Base-by-base conservation (phyloP, 2,888 invertebrate species). In the Acholoe squamosa region DNA sequence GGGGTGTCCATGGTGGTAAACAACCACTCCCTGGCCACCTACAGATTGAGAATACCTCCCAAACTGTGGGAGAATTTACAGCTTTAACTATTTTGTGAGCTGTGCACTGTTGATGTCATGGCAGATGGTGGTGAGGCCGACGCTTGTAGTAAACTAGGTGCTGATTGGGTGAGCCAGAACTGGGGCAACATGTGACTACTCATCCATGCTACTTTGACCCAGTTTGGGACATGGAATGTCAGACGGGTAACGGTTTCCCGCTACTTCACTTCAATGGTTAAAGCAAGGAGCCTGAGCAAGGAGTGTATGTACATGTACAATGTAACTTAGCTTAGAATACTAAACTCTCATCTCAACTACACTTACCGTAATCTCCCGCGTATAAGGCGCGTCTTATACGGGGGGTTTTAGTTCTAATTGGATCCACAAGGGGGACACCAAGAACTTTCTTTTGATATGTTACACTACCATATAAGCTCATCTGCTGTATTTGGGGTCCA, bases 211-310 rank as follows among this genome's bases (percentile, higher is more conserved):
- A n/a, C 61, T 19, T 43, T 61, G 61, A 61, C 61, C 61, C 19
- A 61, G 61, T n/a, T 61, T 19, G 61, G 61, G 19, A 61, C 61
- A 61, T 19, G 25, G 61, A 61, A 61, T 61, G 61, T 14, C 19
- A 22, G 61, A 61, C 61, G 61, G 61, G 61, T 61, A 61, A 61
- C 61, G 19, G 61, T n/a, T n/a, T 61, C 61, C 61, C 61, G 61
- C 61, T 22, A 61, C 61, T 61, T 61, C 25, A 43, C 43, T 7
- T 10, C 43, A 43, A 3, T 43, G 43, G 43, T 43, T 10, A 43
- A 3, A 43, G 43, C n/a, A 10, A 43, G 43, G 43, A 43, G n/a
- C n/a, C n/a, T n/a, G n/a, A n/a, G n/a, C n/a, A n/a, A n/a, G n/a
- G n/a, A n/a, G n/a, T n/a, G n/a, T n/a, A n/a, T n/a, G n/a, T n/a